Conservation (phyloP, 2,113 vertebrate genomes). For the mouse (Mus musculus) region GRCm39 chrX:97669501-97670000, state of each 20-base stretch:
- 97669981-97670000: not conserved
- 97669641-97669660: not conserved
- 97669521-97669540: not conserved
- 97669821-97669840: not conserved
- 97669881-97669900: not conserved
- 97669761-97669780: constrained; percentile 38
- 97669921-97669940: constrained; percentile 30
- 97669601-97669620: not conserved
- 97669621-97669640: not conserved
- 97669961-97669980: constrained; percentile 17
- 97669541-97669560: constrained; percentile 23
- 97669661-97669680: not conserved
- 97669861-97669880: not conserved
- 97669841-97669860: not conserved
- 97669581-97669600: not conserved
- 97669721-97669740: not conserved
- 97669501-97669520: not conserved
- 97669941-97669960: constrained; percentile 53
- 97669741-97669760: not conserved
- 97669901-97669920: not conserved
- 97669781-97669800: not conserved
- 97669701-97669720: constrained; percentile 1
- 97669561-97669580: constrained; percentile 27
- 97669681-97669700: not conserved
- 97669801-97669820: not conserved